Evolutionary conservation across 2,797 vertebrate species (phyloP), one percentile per base, ranked within the genome.

Genomic region (Steatocranus sp.): DNA sequence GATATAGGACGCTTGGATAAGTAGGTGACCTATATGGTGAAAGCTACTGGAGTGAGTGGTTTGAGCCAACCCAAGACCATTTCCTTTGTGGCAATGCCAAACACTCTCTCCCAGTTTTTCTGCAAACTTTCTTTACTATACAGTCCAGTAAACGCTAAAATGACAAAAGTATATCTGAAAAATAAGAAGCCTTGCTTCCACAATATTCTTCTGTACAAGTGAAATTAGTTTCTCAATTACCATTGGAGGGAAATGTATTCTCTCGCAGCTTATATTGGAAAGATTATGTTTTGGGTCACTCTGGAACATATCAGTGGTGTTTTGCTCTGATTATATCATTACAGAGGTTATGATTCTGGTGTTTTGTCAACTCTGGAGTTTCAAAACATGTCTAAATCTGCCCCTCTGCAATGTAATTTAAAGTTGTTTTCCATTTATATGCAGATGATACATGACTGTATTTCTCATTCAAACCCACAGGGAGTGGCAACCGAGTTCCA

Each of bases 121-220:
- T 70, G 38, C 10, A 11, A 43, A 43, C 38, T 27, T 25, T 68
- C 12, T 25, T 43, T 10, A 43, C 9, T 46, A 46, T 11, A 23
- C 66, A 11, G 0, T 18, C 66, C 41, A 18, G 25, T 70, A 70
- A 27, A 70, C 0, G 2, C 15, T 46, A 46, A 70, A 70, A 70
- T 46, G 23, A 27, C 23, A 2, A 70, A 70, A 46, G 25, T 46
- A 27, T 27, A 27, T 46, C 66, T 46, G 4, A 18, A 70, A 17
- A 43, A 46, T 43, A 18, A 70, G 1, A 70, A 46, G 38, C 18
- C 6, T 46, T 70, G 15, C 15, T 43, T 70, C 23, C 9, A 46
- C 9, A 46, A 70, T 18, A 2, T 48, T 27, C 11, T 73, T 73
- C 41, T 46, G 6, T 48, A 48, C 68, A 48, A 48, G 41, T n/a